phyloP scores from a whole-genome alignment of 37 sponge, comb jelly and placozoan species.

The Cliona cf. orientalis region DNA sequence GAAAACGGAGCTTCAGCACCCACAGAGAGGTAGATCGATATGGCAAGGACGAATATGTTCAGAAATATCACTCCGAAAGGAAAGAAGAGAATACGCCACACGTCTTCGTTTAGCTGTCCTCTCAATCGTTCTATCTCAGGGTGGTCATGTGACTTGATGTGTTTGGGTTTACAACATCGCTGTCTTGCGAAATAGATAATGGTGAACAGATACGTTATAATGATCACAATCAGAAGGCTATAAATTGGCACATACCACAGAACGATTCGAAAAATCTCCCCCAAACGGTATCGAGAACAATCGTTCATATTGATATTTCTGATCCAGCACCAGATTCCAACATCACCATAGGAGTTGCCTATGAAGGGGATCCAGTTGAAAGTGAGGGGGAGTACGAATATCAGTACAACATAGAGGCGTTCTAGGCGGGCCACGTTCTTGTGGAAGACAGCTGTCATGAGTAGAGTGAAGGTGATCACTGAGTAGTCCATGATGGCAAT shows the following conservation, averaged over 20 bases:
- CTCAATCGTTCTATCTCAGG: constrained; percentile 16
- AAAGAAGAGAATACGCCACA: constrained; percentile 48
- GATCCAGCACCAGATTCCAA: constrained; percentile 83
- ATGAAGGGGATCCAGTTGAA: constrained; percentile 73
- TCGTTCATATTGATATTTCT: constrained; percentile 10
- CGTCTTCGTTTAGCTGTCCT: constrained; percentile 28
- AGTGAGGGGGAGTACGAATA: constrained; percentile 41
- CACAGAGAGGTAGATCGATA: constrained; percentile 21
- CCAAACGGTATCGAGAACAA: constrained; percentile 1
- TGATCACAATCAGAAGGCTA: constrained; percentile 16
- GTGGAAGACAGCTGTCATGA: constrained; percentile 14
- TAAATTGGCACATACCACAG: constrained; percentile 62
- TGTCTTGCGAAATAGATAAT: neutral
- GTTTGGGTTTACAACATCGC: no score
- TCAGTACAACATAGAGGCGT: constrained; percentile 4
- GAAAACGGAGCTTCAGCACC: neutral
- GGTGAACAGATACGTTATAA: constrained; percentile 16
- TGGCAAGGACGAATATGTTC: constrained; percentile 46
- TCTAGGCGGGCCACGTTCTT: constrained; percentile 5
- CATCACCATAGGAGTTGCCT: constrained; percentile 47
- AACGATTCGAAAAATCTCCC: constrained; percentile 25
- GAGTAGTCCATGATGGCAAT: constrained; percentile 16
- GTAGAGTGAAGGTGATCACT: constrained; percentile 30
- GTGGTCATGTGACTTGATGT: no score
- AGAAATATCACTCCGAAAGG: constrained; percentile 56